Evolutionary conservation across 2,797 vertebrate species (phyloP).

Genomic region (Salmo trutta): DNA sequence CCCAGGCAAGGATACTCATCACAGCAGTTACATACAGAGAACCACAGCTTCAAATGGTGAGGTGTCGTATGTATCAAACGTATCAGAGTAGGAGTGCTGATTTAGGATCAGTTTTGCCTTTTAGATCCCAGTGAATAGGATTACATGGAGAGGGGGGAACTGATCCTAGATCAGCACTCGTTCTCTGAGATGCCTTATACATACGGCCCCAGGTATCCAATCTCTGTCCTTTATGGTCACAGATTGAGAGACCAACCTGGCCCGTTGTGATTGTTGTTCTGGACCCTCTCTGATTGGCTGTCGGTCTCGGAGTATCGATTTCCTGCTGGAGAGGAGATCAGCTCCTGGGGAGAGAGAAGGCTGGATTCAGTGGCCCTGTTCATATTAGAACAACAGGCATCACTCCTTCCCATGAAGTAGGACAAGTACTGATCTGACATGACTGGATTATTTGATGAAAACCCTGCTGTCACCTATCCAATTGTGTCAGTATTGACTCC

Average conservation of each 20-base stretch:
- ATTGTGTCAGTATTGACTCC: not conserved
- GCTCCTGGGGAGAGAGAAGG: constrained; percentile 71
- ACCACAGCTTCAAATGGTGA: no score
- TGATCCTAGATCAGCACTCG: no score
- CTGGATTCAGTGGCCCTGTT: constrained; percentile 4
- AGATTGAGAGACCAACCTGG: constrained; percentile 41
- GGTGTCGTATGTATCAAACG: no score
- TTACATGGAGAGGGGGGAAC: no score
- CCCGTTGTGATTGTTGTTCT: constrained; percentile 54
- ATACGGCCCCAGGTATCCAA: no score
- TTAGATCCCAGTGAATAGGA: no score
- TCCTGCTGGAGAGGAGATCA: constrained; percentile 73
- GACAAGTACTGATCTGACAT: not conserved
- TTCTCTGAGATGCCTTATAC: no score
- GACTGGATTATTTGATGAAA: not conserved
- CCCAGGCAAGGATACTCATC: not conserved
- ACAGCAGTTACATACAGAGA: no score
- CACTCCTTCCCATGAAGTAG: not conserved
- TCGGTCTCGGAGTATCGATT: constrained; percentile 70
- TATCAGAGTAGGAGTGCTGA: no score
- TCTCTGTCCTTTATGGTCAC: no score
- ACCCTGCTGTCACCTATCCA: not conserved
- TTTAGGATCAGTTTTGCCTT: no score
- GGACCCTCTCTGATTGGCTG: constrained; percentile 63
- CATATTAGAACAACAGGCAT: not conserved